These are phyloP conservation scores for Drosophila takahashii DNA, from an alignment of 1,140 invertebrate species.

Conservation along the genomic window DNA sequence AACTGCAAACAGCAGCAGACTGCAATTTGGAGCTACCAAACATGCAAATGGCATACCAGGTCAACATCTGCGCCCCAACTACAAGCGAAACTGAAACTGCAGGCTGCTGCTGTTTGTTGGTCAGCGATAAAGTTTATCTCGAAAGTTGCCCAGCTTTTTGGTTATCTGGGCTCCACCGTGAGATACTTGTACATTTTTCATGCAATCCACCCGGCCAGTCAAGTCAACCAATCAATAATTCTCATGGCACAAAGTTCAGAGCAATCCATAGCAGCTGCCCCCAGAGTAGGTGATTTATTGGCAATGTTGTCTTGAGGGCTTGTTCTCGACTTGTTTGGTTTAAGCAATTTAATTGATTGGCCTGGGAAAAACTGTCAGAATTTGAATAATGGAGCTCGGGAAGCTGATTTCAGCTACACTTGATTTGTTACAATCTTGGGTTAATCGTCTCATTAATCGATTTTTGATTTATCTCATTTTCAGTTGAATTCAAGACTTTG, in stretches of 20 bases:
- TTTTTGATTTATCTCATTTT: not conserved
- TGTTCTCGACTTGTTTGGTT: slow-evolving; percentile 55
- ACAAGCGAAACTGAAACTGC: slow-evolving; percentile 43
- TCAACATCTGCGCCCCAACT: slow-evolving; percentile 57
- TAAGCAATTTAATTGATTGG: slow-evolving; percentile 77
- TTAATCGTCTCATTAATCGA: not conserved
- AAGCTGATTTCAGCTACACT: not conserved
- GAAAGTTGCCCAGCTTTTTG: slow-evolving; percentile 62
- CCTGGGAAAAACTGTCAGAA: slow-evolving; percentile 78
- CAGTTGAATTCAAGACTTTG: not conserved
- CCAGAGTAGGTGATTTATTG: slow-evolving; percentile 60
- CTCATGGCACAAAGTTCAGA: slow-evolving; percentile 37
- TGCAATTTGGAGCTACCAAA: slow-evolving; percentile 65
- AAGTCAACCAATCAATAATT: slow-evolving; percentile 64
- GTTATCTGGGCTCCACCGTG: slow-evolving; percentile 53
- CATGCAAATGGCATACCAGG: slow-evolving; percentile 82
- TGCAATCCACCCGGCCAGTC: slow-evolving; percentile 27
- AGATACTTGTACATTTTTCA: slow-evolving; percentile 70
- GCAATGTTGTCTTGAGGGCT: slow-evolving; percentile 42
- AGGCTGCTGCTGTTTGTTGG: slow-evolving; percentile 41
- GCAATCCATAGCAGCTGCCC: slow-evolving; percentile 52
- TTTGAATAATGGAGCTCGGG: slow-evolving; percentile 2
- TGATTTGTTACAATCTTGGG: not conserved
- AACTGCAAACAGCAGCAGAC: slow-evolving; percentile 45
- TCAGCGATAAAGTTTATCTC: slow-evolving; percentile 78